Base-by-base conservation (phyloP, 2,113 vertebrate species). In the Alouatta palliata region DNA sequence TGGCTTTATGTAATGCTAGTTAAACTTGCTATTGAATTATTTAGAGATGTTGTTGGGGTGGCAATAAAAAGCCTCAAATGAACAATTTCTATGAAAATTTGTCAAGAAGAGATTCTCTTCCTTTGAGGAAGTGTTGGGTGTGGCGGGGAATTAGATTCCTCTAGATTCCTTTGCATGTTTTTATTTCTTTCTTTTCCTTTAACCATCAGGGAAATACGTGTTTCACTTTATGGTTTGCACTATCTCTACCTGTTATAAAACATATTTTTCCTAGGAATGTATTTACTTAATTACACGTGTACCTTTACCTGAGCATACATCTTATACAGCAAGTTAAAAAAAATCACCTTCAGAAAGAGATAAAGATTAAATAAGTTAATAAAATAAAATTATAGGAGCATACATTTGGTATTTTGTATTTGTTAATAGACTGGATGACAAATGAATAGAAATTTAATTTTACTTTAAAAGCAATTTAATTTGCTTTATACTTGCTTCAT, bases 1-100 rank as follows among this genome's bases (percentile, higher is more conserved):
- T 77, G 21, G 43, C 71, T 97, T 91, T 82, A 56, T 82, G 17
- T 84, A 32, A 89, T 32, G 66, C 45, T 93, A 82, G 88, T 95
- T 88, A 97, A 88, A 94, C 23, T 82, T 95, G 20, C 66, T 64
- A 30, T 32, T 83, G 49, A 70, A 70, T 43, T 75, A 84, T 11
- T 4, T n/a, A 82, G 19, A 32, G 47, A 43, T 83, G 35, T 73
- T 80, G 58, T 45, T 64, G 52, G 49, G 30, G 76, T 86, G 23
- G 30, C 20, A 61, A 8, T 37, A 85, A 16, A 83, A 93, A 83
- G 17, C 1, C 14, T 80, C 17, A 52, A 52, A 80, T 68, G 13
- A 93, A 45, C 91, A 91, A 81, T 84, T 71, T 80, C 49, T 61
- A 27, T 52, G 45, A 96, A 7, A 83, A 82, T 91, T 93, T 76